Percentiles rank a stretch among this genome's conserved stretches.
These are phyloP conservation scores for Tribolium castaneum DNA, from an alignment of 1,140 invertebrate genomes.

Conservation along the genomic window DNA sequence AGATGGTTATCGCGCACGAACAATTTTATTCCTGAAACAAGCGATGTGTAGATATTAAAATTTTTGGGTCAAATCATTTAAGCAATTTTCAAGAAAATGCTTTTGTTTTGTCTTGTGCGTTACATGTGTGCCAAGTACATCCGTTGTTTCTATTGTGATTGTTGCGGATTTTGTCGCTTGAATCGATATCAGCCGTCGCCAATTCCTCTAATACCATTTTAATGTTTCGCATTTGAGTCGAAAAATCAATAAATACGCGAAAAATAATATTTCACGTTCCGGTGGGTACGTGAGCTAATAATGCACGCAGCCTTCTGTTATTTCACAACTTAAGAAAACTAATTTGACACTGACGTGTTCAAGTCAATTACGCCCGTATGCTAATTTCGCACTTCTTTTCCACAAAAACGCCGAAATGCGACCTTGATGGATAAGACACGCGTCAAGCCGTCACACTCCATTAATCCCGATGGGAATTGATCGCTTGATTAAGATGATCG, in stretches of 20 bases:
- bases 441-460: conserved; percentile 4
- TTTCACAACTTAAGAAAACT: conserved; percentile 40
- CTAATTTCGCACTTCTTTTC: conserved; percentile 7
- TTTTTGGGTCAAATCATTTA: not conserved
- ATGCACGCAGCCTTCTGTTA: conserved; percentile 20
- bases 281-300: conserved; percentile 16
- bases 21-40: not conserved
- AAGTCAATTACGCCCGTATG: conserved; percentile 19
- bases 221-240: conserved; percentile 7
- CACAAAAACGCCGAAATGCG: conserved; percentile 1
- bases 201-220: conserved; percentile 5
- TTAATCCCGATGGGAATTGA: conserved; percentile 16
- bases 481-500: conserved; percentile 4
- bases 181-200: not conserved
- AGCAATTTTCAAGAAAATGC: not conserved
- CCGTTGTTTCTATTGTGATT: not conserved
- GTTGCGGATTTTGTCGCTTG: not conserved
- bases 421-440: conserved; percentile 13
- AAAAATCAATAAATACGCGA: conserved; percentile 18
- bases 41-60: not conserved
- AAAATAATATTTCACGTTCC: not conserved
- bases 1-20: not conserved
- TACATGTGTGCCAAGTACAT: not conserved
- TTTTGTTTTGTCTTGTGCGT: not conserved
- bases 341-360: conserved; percentile 42